These are phyloP conservation scores for Phycodurus eques DNA, from an alignment of 2,113 vertebrate species.

Conservation along the genomic window DNA sequence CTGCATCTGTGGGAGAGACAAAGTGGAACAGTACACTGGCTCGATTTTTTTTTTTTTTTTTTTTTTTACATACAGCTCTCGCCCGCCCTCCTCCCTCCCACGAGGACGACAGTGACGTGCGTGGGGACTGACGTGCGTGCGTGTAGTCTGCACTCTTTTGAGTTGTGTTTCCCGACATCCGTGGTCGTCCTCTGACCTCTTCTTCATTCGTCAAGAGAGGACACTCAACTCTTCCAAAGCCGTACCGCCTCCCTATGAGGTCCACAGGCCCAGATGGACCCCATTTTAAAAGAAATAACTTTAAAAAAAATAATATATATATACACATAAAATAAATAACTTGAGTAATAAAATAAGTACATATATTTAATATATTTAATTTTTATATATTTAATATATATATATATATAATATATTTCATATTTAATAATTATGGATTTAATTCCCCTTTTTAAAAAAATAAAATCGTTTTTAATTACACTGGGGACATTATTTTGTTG, in stretches of 20 bases:
- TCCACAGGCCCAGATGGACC: too few relatives aligned
- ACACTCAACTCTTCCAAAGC: background rate
- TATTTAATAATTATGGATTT: too few relatives aligned
- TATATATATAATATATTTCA: too few relatives aligned
- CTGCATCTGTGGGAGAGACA: conserved; percentile 39
- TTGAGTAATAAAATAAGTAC: too few relatives aligned
- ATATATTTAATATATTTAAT: too few relatives aligned
- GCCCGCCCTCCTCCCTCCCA: conserved; percentile 31
- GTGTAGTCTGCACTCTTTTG: background rate
- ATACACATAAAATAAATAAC: too few relatives aligned
- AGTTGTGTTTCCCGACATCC: background rate
- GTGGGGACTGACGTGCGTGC: conserved; percentile 36
- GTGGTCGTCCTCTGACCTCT: background rate
- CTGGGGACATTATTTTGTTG: too few relatives aligned
- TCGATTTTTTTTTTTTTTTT: conserved; percentile 5
- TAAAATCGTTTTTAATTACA: too few relatives aligned
- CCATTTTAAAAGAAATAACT: too few relatives aligned
- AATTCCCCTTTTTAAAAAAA: too few relatives aligned
- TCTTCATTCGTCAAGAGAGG: background rate
- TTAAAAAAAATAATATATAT: background rate
- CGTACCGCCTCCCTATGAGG: background rate
- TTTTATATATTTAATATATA: too few relatives aligned
- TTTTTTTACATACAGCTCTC: background rate
- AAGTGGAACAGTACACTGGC: conserved; percentile 26
- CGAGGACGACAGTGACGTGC: conserved; percentile 26